A percentile compares a stretch with the other conserved stretches of the same genome.
These are phyloP conservation scores for Pangasius macronema DNA, from an alignment of 2,797 vertebrate species.

Conservation along the genomic window DNA sequence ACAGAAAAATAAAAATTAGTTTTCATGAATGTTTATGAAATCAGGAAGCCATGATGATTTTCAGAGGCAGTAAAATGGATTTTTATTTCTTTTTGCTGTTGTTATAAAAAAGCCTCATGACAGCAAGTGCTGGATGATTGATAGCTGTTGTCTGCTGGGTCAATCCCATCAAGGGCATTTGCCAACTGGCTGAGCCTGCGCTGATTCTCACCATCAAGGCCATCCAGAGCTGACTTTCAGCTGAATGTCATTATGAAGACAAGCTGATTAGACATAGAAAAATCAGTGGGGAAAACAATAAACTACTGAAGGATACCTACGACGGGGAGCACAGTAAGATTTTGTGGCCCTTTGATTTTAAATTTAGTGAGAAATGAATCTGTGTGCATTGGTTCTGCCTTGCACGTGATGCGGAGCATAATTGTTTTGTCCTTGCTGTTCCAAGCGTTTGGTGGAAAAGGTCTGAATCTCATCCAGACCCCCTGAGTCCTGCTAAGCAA, in stretches of 20 bases:
- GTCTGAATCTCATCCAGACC: slow-evolving; percentile 23
- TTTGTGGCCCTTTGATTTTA: background rate
- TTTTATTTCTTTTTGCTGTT: background rate
- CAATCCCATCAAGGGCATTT: slow-evolving; percentile 57
- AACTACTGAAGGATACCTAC: background rate
- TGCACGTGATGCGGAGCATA: background rate
- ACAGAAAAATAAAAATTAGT: background rate
- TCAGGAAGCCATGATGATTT: background rate
- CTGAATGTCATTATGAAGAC: slow-evolving; percentile 38
- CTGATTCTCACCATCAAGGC: slow-evolving; percentile 41
- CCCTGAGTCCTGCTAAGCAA: slow-evolving; percentile 3
- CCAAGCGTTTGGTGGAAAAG: slow-evolving; percentile 3
- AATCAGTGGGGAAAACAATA: background rate
- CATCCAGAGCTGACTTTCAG: slow-evolving; percentile 22
- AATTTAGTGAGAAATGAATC: background rate
- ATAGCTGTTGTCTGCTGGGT: slow-evolving; percentile 57
- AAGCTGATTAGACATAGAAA: slow-evolving; percentile 37
- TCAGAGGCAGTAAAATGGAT: background rate
- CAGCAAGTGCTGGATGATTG: slow-evolving; percentile 57
- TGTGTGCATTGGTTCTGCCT: background rate
- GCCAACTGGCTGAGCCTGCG: slow-evolving; percentile 49
- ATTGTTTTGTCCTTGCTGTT: slow-evolving; percentile 21
- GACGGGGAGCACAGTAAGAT: background rate
- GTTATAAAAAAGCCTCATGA: slow-evolving; percentile 22
- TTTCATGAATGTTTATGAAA: background rate